These are phyloP conservation scores for Ambastaia sidthimunki DNA, from an alignment of 2,797 vertebrate genomes.

Conservation along the genomic window DNA sequence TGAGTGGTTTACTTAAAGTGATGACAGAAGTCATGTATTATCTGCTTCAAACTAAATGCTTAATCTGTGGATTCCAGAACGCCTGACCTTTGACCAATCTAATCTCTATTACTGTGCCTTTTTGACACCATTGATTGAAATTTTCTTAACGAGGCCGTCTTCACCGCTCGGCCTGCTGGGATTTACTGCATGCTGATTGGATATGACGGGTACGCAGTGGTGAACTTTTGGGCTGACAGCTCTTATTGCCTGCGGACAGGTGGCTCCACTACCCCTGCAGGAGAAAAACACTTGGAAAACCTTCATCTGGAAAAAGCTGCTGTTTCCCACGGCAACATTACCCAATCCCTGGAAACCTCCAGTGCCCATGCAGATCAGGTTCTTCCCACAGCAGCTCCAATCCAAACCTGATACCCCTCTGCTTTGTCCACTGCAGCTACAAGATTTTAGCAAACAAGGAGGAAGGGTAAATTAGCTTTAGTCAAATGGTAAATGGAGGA, in stretches of 20 bases:
- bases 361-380: conserved; percentile 47
- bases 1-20: neutral
- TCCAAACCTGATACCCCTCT: conserved; percentile 47
- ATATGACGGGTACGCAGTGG: conserved; percentile 69
- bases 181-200: conserved; percentile 63
- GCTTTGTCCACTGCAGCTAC: conserved; percentile 20
- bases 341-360: conserved; percentile 39
- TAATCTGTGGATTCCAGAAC: conserved; percentile 2
- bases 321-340: conserved; percentile 66
- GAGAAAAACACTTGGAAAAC: conserved; percentile 70
- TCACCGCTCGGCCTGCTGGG: conserved; percentile 60
- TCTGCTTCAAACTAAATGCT: neutral
- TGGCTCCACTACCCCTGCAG: conserved; percentile 69
- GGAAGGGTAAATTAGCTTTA: conserved; percentile 56
- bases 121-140: conserved; percentile 66
- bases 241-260: conserved; percentile 69
- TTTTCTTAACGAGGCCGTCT: conserved; percentile 71
- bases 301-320: conserved; percentile 69
- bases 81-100: conserved; percentile 59
- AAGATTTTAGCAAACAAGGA: conserved; percentile 45
- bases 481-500: conserved; percentile 51
- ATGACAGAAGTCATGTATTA: neutral
- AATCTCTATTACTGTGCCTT: conserved; percentile 69
- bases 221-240: conserved; percentile 70
- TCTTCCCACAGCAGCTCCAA: conserved; percentile 42